These are phyloP conservation scores for Agriopis marginaria DNA, from an alignment of 2,888 invertebrate species.

Conservation along the genomic window DNA sequence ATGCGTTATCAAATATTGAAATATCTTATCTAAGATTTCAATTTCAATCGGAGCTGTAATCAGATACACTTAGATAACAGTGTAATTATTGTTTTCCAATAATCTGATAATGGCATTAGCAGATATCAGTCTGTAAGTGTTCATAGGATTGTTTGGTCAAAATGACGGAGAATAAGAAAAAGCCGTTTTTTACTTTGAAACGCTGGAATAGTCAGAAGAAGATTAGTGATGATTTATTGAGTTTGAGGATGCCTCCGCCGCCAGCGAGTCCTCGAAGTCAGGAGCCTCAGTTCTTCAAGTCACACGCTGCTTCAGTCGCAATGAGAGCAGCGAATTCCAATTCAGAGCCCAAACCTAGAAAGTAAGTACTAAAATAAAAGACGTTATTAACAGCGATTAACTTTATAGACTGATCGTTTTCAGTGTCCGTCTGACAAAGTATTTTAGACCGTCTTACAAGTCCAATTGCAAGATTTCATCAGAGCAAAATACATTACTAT, in stretches of 20 bases:
- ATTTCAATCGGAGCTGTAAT: constrained; percentile 40
- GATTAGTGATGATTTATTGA: constrained; percentile 47
- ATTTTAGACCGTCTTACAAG: constrained; percentile 21
- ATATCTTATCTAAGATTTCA: constrained; percentile 38
- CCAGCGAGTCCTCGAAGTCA: constrained; percentile 29
- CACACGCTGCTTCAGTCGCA: constrained; percentile 43
- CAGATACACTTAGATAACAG: constrained; percentile 33
- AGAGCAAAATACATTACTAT: constrained; percentile 20
- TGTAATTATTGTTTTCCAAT: constrained; percentile 29
- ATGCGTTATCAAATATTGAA: constrained; percentile 21
- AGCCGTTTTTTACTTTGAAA: constrained; percentile 71
- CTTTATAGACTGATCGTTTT: constrained; percentile 39
- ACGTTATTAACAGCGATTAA: constrained; percentile 41
- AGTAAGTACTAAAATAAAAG: constrained; percentile 56
- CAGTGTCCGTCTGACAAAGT: constrained; percentile 10
- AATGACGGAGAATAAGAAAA: constrained; percentile 77
- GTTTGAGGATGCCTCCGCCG: constrained; percentile 20
- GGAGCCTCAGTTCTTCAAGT: constrained; percentile 46
- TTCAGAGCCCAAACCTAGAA: constrained; percentile 64
- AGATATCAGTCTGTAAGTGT: constrained; percentile 47
- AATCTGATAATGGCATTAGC: constrained; percentile 45
- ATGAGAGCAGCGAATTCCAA: constrained; percentile 48
- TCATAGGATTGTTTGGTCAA: constrained; percentile 44
- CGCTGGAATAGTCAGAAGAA: constrained; percentile 66
- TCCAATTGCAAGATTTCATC: constrained; percentile 24